Evolutionary conservation across 2,797 vertebrate genomes (phyloP).

Genomic region (Chrosomus eos): DNA sequence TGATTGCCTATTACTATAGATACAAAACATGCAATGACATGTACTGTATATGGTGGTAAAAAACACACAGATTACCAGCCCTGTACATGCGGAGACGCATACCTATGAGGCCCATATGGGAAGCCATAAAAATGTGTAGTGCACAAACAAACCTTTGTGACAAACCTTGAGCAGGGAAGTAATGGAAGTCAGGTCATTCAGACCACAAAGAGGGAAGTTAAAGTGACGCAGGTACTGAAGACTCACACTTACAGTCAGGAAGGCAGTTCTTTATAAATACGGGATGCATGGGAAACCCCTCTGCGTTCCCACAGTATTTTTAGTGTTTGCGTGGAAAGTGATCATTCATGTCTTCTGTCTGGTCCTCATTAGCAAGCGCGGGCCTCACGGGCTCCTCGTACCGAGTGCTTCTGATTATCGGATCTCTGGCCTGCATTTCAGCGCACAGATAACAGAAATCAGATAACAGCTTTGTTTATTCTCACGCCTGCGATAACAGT

Average conservation of each 20-base stretch:
- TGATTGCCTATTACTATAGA: conserved; percentile 59
- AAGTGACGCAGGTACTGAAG: conserved; percentile 49
- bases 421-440: not conserved
- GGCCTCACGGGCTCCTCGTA: not conserved
- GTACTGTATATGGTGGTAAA: conserved; percentile 14
- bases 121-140: conserved; percentile 37
- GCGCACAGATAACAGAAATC: conserved; percentile 8
- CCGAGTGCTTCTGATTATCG: conserved; percentile 18
- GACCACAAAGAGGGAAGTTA: conserved; percentile 31
- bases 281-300: conserved; percentile 21
- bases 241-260: conserved; percentile 47
- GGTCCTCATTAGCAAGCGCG: not conserved
- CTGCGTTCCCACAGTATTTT: conserved; percentile 44
- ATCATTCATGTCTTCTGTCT: conserved; percentile 46
- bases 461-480: conserved; percentile 3
- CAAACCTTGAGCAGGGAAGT: conserved; percentile 32
- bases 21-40: conserved; percentile 2
- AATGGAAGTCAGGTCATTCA: conserved; percentile 38
- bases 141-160: conserved; percentile 32
- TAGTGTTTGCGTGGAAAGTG: conserved; percentile 13
- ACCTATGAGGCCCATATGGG: conserved; percentile 50
- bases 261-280: conserved; percentile 42
- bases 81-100: conserved; percentile 15
- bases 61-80: conserved; percentile 9
- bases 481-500: not conserved